Base-by-base conservation (phyloP, 30 jellyfish, hydroid and myxozoan species). In the Turritopsis rubra region DNA sequence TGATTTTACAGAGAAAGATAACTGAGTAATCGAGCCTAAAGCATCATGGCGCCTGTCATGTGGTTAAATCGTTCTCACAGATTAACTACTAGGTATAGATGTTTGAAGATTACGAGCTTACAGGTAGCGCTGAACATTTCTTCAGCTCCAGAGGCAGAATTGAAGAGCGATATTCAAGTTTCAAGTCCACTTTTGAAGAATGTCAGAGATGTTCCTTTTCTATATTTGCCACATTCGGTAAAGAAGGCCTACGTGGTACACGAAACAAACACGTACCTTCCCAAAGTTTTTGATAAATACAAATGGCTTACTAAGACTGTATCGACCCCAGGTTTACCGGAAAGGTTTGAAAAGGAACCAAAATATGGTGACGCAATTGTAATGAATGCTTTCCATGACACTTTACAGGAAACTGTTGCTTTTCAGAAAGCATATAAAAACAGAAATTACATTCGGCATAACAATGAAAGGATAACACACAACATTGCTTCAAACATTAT, bases 301-400 rank as follows among this genome's bases (percentile, higher is more conserved):
- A 82, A 73, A 66, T 91, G 97, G 97, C 94, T 91, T 27, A 91
- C 97, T n/a, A 91, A 91, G 83, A 91, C 97, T 26, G 52, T 77
- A 26, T 78, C 88, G 9, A 75, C 95, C 8, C 73, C 86, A 23
- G 95, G 87, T 17, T 70, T 91, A 16, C 97, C 97, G 22, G 93
- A 76, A 53, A 84, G 75, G 68, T 26, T 25, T 22, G 25, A 60
- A 26, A 26, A 21, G 53, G 75, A 53, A 23, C 21, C 28, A 52
- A 80, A 75, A 53, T 28, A 21, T 8, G 54, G 65, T 8, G 52
- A 71, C 23, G 54, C 76, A 18, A 85, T 70, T 24, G 75, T 28
- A 25, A 72, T 80, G n/a, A 75, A 79, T 17, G 31, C 83, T 52
- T 65, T 86, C 71, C 85, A 85, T 27, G 89, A 75, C 71, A 29